Evolutionary conservation across 2,113 vertebrate species (phyloP).

Genomic region (Nannospalax galili): DNA sequence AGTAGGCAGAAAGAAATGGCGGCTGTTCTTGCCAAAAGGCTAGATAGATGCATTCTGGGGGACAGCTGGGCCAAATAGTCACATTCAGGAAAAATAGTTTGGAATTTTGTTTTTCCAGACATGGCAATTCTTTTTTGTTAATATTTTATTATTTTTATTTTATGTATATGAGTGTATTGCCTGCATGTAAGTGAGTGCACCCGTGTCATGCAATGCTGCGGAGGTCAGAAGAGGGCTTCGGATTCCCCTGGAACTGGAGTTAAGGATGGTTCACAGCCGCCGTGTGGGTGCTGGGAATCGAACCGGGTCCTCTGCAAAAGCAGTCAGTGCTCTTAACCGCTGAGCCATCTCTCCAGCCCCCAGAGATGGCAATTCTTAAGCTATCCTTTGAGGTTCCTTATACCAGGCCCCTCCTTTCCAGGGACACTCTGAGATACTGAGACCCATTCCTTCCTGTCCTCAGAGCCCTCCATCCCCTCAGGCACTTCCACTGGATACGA

Average conservation of each 20-base stretch:
- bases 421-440: background rate
- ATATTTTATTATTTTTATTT: no score
- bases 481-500: background rate
- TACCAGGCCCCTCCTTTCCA: background rate
- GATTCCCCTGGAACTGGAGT: no score
- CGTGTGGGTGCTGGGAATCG: no score
- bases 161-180: no score
- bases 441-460: background rate
- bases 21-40: conserved; percentile 75
- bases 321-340: no score
- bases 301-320: no score
- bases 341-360: no score
- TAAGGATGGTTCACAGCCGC: no score
- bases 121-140: conserved; percentile 28
- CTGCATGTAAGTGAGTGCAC: no score
- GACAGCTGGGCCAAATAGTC: conserved; percentile 35
- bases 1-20: conserved; percentile 80
- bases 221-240: no score
- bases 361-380: background rate
- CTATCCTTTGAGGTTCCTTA: background rate
- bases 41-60: conserved; percentile 75
- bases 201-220: no score
- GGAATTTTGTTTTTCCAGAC: conserved; percentile 60
- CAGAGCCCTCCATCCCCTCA: background rate
- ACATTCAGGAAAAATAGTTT: background rate